phyloP scores from a whole-genome alignment of 2,797 vertebrate genomes.

The Sebastes dallii region DNA sequence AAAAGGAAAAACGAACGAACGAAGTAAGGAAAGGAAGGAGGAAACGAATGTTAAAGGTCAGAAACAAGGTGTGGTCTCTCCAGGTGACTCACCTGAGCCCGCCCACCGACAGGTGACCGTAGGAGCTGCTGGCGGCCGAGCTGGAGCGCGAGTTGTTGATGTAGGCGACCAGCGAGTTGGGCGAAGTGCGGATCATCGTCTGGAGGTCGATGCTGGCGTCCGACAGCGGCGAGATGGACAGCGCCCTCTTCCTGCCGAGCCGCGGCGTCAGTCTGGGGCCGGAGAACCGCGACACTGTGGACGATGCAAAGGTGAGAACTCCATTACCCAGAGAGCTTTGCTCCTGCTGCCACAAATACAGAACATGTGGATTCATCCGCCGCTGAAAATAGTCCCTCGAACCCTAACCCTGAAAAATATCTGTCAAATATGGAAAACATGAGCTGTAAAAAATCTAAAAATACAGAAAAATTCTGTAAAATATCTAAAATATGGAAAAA shows the following conservation, averaged over 20 bases:
- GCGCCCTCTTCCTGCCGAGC: conserved; percentile 90
- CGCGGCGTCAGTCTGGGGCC: conserved; percentile 90
- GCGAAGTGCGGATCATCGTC: conserved; percentile 96
- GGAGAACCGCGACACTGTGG: conserved; percentile 91
- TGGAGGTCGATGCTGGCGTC: conserved; percentile 97
- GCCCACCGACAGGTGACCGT: conserved; percentile 93
- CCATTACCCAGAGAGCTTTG: not conserved
- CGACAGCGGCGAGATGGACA: conserved; percentile 93
- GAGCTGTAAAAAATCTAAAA: too few species aligned
- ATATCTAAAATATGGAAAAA: too few species aligned
- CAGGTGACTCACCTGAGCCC: conserved; percentile 60
- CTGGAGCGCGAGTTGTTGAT: conserved; percentile 97
- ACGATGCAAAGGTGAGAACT: not conserved
- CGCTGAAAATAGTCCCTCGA: too few species aligned
- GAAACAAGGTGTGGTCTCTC: not conserved
- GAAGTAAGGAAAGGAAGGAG: not conserved
- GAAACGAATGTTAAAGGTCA: not conserved
- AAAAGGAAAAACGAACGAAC: not conserved
- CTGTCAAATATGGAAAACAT: too few species aligned
- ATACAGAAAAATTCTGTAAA: too few species aligned
- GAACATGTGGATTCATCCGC: too few species aligned
- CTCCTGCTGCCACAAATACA: too few species aligned
- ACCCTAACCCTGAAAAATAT: too few species aligned
- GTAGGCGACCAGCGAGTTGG: conserved; percentile 95
- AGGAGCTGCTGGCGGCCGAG: conserved; percentile 92